phyloP scores from a whole-genome alignment of 2,797 vertebrate species.

The Falco columbarius region DNA sequence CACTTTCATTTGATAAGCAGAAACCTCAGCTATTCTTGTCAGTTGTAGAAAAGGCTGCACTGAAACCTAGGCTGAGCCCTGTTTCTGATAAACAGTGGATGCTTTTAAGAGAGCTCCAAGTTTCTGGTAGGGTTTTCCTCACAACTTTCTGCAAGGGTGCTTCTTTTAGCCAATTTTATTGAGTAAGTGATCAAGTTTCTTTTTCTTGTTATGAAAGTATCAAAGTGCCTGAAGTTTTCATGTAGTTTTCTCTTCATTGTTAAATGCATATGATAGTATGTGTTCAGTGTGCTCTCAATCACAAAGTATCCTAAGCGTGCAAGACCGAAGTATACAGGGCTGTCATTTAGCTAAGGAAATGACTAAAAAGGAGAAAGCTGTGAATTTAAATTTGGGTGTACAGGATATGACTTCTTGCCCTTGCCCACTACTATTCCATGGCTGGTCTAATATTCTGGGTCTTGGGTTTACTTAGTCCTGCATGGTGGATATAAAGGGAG shows the following conservation, averaged over 20 bases:
- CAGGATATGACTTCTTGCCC: not conserved
- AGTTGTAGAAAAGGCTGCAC: not conserved
- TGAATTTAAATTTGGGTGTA: not conserved
- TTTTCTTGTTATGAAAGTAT: not conserved
- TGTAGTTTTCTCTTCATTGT: not conserved
- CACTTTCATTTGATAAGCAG: slow-evolving; percentile 63
- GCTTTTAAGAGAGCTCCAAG: not conserved
- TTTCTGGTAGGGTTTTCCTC: not conserved
- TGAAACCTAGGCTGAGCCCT: not conserved
- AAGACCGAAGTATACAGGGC: not conserved
- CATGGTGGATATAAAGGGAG: not conserved
- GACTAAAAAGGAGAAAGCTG: not conserved
- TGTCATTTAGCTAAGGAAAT: not conserved
- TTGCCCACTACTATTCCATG: not conserved
- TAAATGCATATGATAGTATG: not conserved
- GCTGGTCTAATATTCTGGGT: not conserved
- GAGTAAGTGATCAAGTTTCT: not conserved
- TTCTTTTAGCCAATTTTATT: not conserved
- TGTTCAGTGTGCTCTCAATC: not conserved
- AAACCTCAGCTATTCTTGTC: slow-evolving; percentile 41
- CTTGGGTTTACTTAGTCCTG: not conserved
- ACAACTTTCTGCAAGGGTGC: not conserved
- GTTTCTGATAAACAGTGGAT: not conserved
- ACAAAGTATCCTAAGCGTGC: not conserved
- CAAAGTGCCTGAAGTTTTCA: not conserved